Base-by-base conservation (phyloP, 1,140 invertebrate genomes). In the Akabosia matsudoensis region DNA sequence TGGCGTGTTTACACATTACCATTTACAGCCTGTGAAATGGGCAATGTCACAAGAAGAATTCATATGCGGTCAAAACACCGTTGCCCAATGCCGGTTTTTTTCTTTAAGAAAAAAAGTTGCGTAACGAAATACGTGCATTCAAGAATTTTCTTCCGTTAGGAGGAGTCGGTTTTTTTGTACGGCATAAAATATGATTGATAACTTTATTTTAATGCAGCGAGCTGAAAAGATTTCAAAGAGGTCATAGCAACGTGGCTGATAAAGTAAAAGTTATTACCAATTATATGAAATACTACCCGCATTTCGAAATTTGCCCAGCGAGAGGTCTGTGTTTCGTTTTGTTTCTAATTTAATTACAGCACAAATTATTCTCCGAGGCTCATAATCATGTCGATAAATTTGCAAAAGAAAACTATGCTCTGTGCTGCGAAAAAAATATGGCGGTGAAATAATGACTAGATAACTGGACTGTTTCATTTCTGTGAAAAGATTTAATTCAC, bases 61-160 rank as follows among this genome's bases (percentile, higher is more conserved):
- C 37, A 61, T 13, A 22, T 61, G 54, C 54, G 54, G 54, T 61
- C 54, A 61, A 24, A 61, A 61, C 54, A 61, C 54, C 54, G 54
- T 61, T 61, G 13, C 10, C n/a, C 13, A 61, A 61, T 61, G 54
- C 54, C 54, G 54, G 24, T 61, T 61, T 61, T 61, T 61, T 61
- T 61, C 54, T 51, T 51, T 51, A n/a, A 10, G n/a, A n/a, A n/a
- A n/a, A n/a, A n/a, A n/a, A n/a, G n/a, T n/a, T n/a, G n/a, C n/a
- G n/a, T n/a, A n/a, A n/a, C n/a, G n/a, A n/a, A n/a, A 45, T 45
- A 18, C 37, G 37, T 45, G 37, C 18, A 45, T 45, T 7, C 37
- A 45, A 18, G 7, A 45, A 45, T 45, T 45, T 45, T 45, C 18
- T 45, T 18, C 7, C 37, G 18, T 7, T 7, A 45, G 37, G 37